A percentile compares a stretch with the other conserved stretches of the same genome.
These are phyloP conservation scores for Aspidapion aeneum DNA, from an alignment of 2,888 invertebrate species.

Conservation along the genomic window DNA sequence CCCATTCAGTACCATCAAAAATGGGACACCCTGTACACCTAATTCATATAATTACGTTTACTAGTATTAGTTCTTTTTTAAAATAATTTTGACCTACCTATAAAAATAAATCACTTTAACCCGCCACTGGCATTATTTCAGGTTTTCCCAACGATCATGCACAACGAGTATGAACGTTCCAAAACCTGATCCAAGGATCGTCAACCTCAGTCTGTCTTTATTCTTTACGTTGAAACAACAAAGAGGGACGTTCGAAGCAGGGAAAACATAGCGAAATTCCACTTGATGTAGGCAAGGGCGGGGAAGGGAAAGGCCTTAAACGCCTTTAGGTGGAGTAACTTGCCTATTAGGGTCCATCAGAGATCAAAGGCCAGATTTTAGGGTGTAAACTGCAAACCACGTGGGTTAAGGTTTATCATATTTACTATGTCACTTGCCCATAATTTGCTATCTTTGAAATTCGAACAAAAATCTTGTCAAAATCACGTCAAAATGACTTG, in stretches of 20 bases:
- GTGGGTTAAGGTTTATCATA: no score
- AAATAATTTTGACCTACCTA: no score
- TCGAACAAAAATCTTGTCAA: no score
- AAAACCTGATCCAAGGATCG: neutral
- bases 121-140: constrained; percentile 28
- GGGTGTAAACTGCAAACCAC: neutral
- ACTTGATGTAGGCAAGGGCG: neutral
- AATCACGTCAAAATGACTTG: no score
- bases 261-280: no score
- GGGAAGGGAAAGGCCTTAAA: neutral
- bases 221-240: neutral
- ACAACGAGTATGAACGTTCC: neutral
- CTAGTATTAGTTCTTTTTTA: no score
- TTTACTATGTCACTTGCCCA: no score
- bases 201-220: neutral
- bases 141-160: constrained; percentile 19
- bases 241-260: neutral
- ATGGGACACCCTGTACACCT: no score
- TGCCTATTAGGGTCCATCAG: neutral
- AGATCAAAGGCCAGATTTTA: neutral
- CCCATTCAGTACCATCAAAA: no score
- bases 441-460: no score
- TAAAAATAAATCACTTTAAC: no score
- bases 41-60: no score
- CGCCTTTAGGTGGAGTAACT: neutral